Evolutionary conservation across 1,140 invertebrate genomes (phyloP), one percentile per base, ranked within the genome.

Genomic region (Drosophila ohnishii): DNA sequence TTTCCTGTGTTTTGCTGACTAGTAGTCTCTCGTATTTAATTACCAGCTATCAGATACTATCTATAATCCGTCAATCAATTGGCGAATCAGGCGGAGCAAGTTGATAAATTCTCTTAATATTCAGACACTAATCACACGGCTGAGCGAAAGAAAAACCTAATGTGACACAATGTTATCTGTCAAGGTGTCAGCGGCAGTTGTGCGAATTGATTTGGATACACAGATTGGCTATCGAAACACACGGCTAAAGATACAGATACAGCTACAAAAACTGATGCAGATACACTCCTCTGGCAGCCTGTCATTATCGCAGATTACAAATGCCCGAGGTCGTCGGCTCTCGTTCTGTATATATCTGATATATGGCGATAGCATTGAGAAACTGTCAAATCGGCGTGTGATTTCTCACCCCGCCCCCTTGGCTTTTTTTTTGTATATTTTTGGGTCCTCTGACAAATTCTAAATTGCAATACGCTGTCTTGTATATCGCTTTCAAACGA

Each of bases 241-340:
- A 47, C 47, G 37, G 37, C 40, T 51, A 32, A 37, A 35, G 14
- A 50, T 50, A 50, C 48, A 50, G 2, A 53, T 37, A 35, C 30
- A 28, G 19, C 35, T 13, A 67, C 22, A 45, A 32, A 53, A 14
- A 34, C 50, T 35, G 45, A 34, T 35, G 34, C 37, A 40, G 16
- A 63, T 30, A 57, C 37, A 30, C 22, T 55, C 40, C 55, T 50
- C 42, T 71, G 59, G 63, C 53, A 71, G 66, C 64, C 45, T 77
- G 82, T 82, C 84, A 87, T 87, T 82, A 85, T 81, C 75, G 65
- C 73, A 76, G 81, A 78, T 85, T 86, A 85, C 78, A 78, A 82
- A 86, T 85, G 63, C 60, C 69, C 62, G 58, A 62, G 78, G 60
- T 80, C 78, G 72, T 25, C 50, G 30, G 45, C 25, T 28, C 30